These are phyloP conservation scores for Acleris emargana DNA, from an alignment of 2,888 invertebrate species.

Conservation along the genomic window DNA sequence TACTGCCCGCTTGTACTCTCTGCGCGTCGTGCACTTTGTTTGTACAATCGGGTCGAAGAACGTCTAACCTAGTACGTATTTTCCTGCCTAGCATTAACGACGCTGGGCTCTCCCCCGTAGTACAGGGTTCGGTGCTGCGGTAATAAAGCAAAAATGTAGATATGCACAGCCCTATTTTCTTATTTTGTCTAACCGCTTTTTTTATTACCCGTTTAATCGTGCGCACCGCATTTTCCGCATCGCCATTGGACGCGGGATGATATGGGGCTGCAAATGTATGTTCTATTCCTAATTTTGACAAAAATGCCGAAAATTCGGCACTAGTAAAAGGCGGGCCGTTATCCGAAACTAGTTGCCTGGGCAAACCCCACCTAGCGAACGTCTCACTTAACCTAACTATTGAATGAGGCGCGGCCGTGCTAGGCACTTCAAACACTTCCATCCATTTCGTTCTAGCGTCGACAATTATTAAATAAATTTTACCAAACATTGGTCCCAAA, in stretches of 20 bases:
- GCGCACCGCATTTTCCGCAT: no score
- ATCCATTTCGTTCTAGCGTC: conserved; percentile 7
- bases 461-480: neutral
- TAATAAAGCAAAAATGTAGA: conserved; percentile 1
- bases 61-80: neutral
- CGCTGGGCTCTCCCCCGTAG: conserved; percentile 5
- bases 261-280: no score
- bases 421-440: neutral
- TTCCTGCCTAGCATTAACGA: neutral
- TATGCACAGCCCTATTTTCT: neutral
- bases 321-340: no score
- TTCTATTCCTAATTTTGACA: no score
- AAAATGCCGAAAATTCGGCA: no score
- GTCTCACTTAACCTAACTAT: neutral
- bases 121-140: neutral
- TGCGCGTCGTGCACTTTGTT: neutral
- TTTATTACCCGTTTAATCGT: no score
- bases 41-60: neutral
- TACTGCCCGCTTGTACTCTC: neutral
- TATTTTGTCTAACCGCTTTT: neutral
- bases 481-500: neutral
- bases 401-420: neutral
- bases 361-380: no score
- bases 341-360: no score
- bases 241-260: no score